Conservation (phyloP, 2,797 vertebrate genomes). For the Cetoscarus ocellatus region DNA sequence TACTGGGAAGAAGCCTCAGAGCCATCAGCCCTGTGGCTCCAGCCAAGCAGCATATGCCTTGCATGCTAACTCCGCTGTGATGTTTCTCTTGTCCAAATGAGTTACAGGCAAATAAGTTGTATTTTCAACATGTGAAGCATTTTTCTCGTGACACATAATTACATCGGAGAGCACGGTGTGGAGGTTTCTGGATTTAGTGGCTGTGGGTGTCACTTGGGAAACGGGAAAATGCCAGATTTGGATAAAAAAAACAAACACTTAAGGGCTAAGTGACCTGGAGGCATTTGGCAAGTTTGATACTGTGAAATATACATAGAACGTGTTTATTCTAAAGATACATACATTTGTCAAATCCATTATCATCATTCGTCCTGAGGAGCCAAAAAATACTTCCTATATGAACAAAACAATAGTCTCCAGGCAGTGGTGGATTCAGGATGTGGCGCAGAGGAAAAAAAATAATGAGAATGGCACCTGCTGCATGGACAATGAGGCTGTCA, state of each 20-base stretch:
- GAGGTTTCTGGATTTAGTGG: neutral
- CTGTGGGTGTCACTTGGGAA: conserved; percentile 3
- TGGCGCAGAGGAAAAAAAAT: too few species aligned
- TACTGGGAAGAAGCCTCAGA: conserved; percentile 40
- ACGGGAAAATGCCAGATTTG: conserved; percentile 6
- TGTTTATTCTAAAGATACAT: neutral
- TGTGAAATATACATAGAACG: conserved; percentile 1
- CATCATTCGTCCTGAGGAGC: conserved; percentile 9
- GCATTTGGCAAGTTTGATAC: neutral
- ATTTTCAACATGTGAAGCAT: conserved; percentile 21
- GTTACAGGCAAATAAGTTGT: conserved; percentile 26
- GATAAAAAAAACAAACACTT: neutral
- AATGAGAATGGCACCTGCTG: too few species aligned
- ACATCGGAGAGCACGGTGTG: neutral
- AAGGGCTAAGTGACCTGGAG: neutral
- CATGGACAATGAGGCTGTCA: too few species aligned
- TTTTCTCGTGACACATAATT: conserved; percentile 11
- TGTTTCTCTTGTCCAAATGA: conserved; percentile 34
- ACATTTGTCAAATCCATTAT: neutral
- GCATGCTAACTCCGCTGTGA: conserved; percentile 8
- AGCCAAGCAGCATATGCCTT: conserved; percentile 16
- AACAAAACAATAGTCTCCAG: neutral
- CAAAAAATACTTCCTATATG: conserved; percentile 10
- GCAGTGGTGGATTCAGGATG: too few species aligned
- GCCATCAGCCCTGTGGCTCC: conserved; percentile 13